Evolutionary conservation across 2,797 vertebrate genomes (phyloP).

Genomic region (Darevskia mixta): DNA sequence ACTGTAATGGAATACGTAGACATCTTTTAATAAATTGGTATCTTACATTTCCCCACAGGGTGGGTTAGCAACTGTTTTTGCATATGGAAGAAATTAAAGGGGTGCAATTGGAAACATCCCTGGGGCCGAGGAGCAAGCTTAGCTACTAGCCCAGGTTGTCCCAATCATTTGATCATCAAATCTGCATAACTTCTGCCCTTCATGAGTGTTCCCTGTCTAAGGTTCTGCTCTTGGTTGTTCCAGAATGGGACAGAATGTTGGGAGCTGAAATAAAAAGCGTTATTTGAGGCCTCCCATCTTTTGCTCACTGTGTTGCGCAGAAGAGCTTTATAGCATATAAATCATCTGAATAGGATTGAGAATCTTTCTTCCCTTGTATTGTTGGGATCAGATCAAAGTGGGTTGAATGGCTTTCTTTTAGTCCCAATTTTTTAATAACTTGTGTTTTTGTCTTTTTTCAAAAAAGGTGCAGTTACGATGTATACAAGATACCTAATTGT

Average conservation of each 20-base stretch:
- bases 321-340: not conserved
- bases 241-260: not conserved
- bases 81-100: not conserved
- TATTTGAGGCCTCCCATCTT: not conserved
- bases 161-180: not conserved
- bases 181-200: not conserved
- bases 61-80: not conserved
- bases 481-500: constrained; percentile 90
- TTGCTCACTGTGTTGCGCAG: not conserved
- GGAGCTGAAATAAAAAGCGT: not conserved
- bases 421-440: not conserved
- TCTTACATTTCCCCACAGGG: not conserved
- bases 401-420: not conserved
- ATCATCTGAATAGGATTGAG: not conserved
- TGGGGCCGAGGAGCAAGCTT: not conserved
- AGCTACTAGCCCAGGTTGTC: not conserved
- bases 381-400: not conserved
- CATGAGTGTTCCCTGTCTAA: too few species aligned
- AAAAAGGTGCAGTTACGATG: constrained; percentile 86
- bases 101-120: not conserved
- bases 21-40: not conserved
- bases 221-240: not conserved
- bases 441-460: constrained; percentile 6
- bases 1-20: not conserved
- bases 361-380: not conserved